Conservation (phyloP, 2,888 invertebrate genomes). For the Netelia virgata region DNA sequence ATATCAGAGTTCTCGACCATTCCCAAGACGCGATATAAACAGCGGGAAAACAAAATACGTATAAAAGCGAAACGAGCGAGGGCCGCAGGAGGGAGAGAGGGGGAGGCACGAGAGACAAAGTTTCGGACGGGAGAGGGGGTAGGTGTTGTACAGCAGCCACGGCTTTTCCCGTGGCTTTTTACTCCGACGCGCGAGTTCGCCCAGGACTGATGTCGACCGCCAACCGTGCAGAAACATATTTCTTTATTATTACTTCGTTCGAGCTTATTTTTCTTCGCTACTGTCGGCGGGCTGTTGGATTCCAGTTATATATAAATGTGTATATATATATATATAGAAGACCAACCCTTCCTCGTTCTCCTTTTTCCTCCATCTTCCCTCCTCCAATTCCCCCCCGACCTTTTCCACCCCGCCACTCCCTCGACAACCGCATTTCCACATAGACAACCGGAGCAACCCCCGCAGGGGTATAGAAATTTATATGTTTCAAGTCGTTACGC, state of each 20-base stretch:
- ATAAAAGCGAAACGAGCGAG: not conserved
- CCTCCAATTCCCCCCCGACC: not conserved
- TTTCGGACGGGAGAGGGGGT: no score
- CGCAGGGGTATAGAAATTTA: constrained; percentile 68
- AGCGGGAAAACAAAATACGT: not conserved
- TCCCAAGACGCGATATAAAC: not conserved
- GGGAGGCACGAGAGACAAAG: not conserved
- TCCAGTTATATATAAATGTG: constrained; percentile 76
- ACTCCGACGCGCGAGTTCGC: constrained; percentile 41
- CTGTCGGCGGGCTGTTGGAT: constrained; percentile 76
- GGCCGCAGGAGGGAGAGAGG: constrained; percentile 3
- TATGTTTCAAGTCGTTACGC: constrained; percentile 79
- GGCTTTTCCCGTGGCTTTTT: constrained; percentile 43
- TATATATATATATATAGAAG: constrained; percentile 23
- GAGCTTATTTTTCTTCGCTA: constrained; percentile 83
- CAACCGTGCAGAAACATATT: constrained; percentile 83
- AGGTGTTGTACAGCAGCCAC: constrained; percentile 9
- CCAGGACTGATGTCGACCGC: constrained; percentile 72
- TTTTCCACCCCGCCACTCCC: constrained; percentile 38
- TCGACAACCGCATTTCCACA: constrained; percentile 56
- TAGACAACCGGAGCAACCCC: constrained; percentile 47
- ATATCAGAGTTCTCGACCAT: not conserved
- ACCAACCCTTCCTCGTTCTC: constrained; percentile 50
- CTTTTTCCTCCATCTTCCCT: constrained; percentile 59
- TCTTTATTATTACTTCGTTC: constrained; percentile 84